Evolutionary conservation across 1,140 invertebrate genomes (phyloP), one percentile per base, ranked within the genome.

Genomic region (Antheraea pernyi): DNA sequence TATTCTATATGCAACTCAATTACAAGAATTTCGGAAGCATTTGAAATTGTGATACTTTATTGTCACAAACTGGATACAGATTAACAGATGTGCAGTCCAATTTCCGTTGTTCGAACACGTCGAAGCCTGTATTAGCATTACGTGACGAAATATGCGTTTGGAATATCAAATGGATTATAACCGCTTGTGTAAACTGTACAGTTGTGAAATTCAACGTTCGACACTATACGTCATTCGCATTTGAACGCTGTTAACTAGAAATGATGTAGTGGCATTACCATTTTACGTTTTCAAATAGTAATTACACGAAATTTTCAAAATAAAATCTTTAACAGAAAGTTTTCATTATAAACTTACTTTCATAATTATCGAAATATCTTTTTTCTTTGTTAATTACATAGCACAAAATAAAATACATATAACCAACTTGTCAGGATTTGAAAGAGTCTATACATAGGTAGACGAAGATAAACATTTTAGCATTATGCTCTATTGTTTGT

Each of bases 1-100:
- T 42, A 42, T 42, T 42, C 11, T 42, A 42, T 7, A 42, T 7
- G 39, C 11, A 9, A 7, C 13, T 36, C 10, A 16, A 8, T 10
- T 37, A 7, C 18, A 36, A 42, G 0, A 2, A 42, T 42, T 42
- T 37, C 22, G 2, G 46, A 18, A 13, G 16, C 39, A 11, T 22
- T 65, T 70, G 22, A 48, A 19, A 46, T 48, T 48, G 4, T 36
- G 58, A 59, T 19, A 70, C 30, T 16, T 63, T n/a, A 2, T 63
- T 53, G 0, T 16, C 39, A 11, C 39, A 11, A 10, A 53, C 16
- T n/a, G 13, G 46, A 53, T 16, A 53, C 5, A 13, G 13, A 53
- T 16, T 53, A 53, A 16, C 16, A 53, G 13, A 53, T 53, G 46
- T 16, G 16, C 16, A 53, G 16, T 16, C 16, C 11, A 2, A 13